Percentiles rank a stretch among this genome's conserved stretches.
Evolutionary conservation across 2,113 vertebrate species (phyloP).

Genomic region (Procavia capensis): DNA sequence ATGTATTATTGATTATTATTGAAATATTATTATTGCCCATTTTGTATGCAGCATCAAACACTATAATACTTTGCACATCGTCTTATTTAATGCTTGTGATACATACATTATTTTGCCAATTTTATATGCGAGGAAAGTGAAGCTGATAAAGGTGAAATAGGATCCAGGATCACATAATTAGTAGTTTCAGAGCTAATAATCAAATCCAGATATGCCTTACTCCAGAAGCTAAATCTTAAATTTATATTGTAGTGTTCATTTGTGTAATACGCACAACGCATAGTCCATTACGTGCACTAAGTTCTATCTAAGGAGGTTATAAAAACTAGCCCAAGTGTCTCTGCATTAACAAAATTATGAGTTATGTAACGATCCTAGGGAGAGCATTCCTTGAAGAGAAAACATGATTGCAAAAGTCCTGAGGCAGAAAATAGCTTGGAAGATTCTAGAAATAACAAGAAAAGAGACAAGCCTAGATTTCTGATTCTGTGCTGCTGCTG

Average conservation of each 20-base stretch:
- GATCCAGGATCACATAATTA: background rate
- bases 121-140: background rate
- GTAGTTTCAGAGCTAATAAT: background rate
- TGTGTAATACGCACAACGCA: background rate
- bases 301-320: background rate
- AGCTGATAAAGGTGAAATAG: background rate
- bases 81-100: background rate
- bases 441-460: no score
- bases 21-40: background rate
- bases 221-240: background rate
- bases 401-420: no score
- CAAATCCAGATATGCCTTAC: background rate
- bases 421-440: no score
- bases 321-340: background rate
- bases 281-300: background rate
- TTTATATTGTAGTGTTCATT: background rate
- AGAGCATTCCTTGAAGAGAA: no score
- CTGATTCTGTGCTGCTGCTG: no score
- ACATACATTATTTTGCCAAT: background rate
- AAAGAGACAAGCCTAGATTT: no score
- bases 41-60: background rate
- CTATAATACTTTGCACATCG: background rate
- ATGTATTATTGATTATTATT: background rate
- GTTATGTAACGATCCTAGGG: background rate
- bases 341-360: background rate